Evolutionary conservation across 2,113 vertebrate genomes (phyloP), one percentile per base, ranked within the genome.

Genomic region (Cololabis saira): DNA sequence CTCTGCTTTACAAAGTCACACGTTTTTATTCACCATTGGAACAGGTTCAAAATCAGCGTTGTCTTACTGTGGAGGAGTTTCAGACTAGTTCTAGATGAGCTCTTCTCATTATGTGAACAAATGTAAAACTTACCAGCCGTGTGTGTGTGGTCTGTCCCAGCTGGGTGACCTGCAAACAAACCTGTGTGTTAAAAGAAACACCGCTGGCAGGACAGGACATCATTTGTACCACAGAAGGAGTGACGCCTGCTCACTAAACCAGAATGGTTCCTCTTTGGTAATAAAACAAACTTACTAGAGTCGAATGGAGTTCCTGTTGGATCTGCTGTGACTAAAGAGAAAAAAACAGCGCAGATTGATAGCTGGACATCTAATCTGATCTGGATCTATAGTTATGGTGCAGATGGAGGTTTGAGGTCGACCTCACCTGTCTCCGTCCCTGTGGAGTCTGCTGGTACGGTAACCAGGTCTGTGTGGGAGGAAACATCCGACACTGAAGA

Each of bases 41-140:
- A 47, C 17, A 1, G 1, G 17, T 47, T 18, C 12, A 37, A 11
- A 37, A 37, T 37, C 33, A 37, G 33, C 33, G 43, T 47, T 18
- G 45, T 44, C 16, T 14, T 44, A 18, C 2, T 48, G 8, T 4
- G 47, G 7, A 9, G 18, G 17, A 18, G 45, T 9, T 13, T 40
- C 14, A 19, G 5, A 42, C 45, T 24, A 15, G 24, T 47, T 40
- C 16, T 18, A n/a, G 37, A 15, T 14, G 17, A 42, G 19, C 16
- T 12, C 15, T 74, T 51, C 9, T 18, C n/a, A 17, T 47, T 13
- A 16, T 55, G 7, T 64, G 17, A 67, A 59, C 48, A 61, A 62
- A n/a, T 68, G 48, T 52, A 65, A 76, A 81, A 90, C 91, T 94
- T 91, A 94, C 93, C 93, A 91, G 90, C 91, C 60, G 57, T 44